A percentile compares a stretch with the other conserved stretches of the same genome.
Conservation (phyloP, 2,888 invertebrate genomes). For the Antitype chi region DNA sequence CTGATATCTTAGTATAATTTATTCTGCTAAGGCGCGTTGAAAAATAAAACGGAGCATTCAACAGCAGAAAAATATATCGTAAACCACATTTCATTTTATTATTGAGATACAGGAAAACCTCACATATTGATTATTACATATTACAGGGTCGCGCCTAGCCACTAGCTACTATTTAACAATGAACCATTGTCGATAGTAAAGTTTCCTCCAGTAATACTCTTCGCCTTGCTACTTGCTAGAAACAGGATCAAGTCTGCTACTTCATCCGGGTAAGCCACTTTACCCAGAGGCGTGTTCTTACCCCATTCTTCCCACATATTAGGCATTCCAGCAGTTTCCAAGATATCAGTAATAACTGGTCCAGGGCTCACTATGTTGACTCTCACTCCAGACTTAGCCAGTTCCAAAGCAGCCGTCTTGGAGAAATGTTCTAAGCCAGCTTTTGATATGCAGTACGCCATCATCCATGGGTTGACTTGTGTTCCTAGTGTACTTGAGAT, state of each 20-base stretch:
- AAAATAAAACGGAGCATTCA: neutral
- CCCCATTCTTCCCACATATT: conserved; percentile 29
- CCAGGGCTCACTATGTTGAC: conserved; percentile 94
- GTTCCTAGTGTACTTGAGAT: conserved; percentile 40
- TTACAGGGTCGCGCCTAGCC: too few relatives aligned
- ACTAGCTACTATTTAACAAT: conserved; percentile 1
- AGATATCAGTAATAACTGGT: conserved; percentile 86
- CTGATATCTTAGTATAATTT: neutral
- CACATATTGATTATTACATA: too few relatives aligned
- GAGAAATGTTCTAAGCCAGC: conserved; percentile 92
- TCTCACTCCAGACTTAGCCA: conserved; percentile 90
- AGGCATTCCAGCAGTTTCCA: conserved; percentile 40
- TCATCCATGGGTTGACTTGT: neutral
- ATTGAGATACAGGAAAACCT: too few relatives aligned
- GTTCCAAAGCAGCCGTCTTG: conserved; percentile 92
- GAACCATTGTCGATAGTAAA: conserved; percentile 44
- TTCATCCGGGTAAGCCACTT: conserved; percentile 36
- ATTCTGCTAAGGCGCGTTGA: neutral
- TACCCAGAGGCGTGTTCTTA: conserved; percentile 5
- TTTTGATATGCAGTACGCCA: conserved; percentile 45
- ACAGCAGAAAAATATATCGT: neutral
- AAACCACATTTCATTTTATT: neutral
- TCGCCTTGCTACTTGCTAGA: conserved; percentile 48
- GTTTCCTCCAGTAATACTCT: conserved; percentile 50
- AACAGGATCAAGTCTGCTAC: conserved; percentile 44